These are phyloP conservation scores for Eurois occulta DNA, from an alignment of 2,888 invertebrate species.

Conservation along the genomic window DNA sequence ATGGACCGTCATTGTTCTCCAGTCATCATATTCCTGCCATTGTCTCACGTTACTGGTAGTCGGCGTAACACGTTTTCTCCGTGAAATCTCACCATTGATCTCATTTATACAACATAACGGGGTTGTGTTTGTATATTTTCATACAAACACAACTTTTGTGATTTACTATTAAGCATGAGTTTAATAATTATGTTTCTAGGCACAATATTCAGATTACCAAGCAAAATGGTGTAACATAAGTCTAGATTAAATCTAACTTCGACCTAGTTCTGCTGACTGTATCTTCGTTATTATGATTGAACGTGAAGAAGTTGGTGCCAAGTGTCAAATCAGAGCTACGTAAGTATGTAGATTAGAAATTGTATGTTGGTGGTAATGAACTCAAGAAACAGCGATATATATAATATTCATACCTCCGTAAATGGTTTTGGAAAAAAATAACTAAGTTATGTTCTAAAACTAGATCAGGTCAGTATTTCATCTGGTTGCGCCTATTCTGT, in stretches of 20 bases:
- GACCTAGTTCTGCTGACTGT: slow-evolving; percentile 37
- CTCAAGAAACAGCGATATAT: neutral
- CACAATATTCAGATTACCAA: slow-evolving; percentile 23
- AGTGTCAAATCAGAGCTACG: slow-evolving; percentile 14
- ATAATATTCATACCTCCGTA: neutral
- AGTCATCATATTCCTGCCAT: neutral
- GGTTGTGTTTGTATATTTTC: too few species aligned
- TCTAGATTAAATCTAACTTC: slow-evolving; percentile 40
- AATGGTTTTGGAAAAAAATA: neutral
- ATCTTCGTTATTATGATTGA: slow-evolving; percentile 44
- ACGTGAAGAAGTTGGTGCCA: slow-evolving; percentile 24
- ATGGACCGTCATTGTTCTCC: too few species aligned
- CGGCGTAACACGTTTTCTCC: neutral
- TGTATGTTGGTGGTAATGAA: neutral
- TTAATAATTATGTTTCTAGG: neutral
- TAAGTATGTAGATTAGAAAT: slow-evolving; percentile 26
- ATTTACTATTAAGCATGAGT: neutral
- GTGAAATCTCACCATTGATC: too few species aligned
- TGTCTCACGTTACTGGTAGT: neutral
- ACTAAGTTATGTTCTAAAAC: too few species aligned
- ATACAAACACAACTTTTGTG: neutral
- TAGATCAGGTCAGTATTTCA: neutral
- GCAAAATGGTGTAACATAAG: slow-evolving; percentile 32
- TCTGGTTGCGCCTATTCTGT: too few species aligned
- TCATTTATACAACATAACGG: neutral